A percentile compares a stretch with the other conserved stretches of the same genome.
These are phyloP conservation scores for Typhlichthys subterraneus DNA, from an alignment of 2,797 vertebrate species.

Conservation along the genomic window DNA sequence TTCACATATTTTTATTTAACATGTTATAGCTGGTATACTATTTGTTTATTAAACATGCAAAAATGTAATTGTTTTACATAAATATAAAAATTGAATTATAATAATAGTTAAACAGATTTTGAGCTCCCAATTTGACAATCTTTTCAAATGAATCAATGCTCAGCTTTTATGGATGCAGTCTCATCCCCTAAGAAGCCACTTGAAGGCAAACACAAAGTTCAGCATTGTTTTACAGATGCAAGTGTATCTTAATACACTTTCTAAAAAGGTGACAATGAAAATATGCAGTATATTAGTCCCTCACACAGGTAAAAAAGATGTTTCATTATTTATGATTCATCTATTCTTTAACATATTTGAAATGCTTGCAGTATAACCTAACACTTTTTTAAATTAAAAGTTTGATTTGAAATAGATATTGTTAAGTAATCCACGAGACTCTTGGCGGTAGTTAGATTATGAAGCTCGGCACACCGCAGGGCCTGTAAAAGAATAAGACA, in stretches of 20 bases:
- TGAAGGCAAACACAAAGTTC: constrained; percentile 20
- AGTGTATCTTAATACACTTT: constrained; percentile 28
- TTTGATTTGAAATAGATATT: constrained; percentile 65
- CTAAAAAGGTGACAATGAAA: constrained; percentile 37
- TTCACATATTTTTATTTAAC: no score
- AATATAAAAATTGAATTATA: not conserved
- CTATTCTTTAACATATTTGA: constrained; percentile 70
- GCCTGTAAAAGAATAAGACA: constrained; percentile 73
- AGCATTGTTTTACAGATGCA: constrained; percentile 28
- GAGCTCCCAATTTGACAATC: not conserved
- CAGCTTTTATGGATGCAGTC: constrained; percentile 14
- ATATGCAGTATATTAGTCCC: not conserved
- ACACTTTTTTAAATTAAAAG: constrained; percentile 65
- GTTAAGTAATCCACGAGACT: constrained; percentile 50
- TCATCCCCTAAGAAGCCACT: constrained; percentile 12
- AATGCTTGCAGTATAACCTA: constrained; percentile 56
- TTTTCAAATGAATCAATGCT: not conserved
- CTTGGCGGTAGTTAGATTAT: constrained; percentile 57
- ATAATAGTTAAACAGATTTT: not conserved
- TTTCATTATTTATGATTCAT: constrained; percentile 70
- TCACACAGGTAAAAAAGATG: constrained; percentile 48
- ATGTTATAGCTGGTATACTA: no score
- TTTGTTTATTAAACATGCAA: not conserved
- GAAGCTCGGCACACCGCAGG: constrained; percentile 55
- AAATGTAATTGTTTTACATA: not conserved